Evolutionary conservation across 2,888 invertebrate genomes (phyloP).

Genomic region (Malthinus seriepunctatus): DNA sequence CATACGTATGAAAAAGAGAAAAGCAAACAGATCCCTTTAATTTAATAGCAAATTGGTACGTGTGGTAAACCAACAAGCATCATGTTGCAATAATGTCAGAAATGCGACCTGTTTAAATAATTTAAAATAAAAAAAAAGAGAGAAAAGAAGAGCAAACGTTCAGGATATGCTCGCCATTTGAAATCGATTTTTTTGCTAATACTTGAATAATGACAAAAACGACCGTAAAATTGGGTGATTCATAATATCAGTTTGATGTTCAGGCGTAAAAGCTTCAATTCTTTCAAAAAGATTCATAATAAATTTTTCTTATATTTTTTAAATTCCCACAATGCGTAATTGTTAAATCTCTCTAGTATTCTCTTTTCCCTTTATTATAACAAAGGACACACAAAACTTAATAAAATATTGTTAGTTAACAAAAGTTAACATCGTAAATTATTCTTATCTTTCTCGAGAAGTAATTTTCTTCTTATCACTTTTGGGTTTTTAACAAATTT

Average conservation of each 20-base stretch:
- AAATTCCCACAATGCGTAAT: constrained; percentile 1
- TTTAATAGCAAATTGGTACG: constrained; percentile 28
- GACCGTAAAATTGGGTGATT: constrained; percentile 26
- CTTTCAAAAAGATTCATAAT: constrained; percentile 10
- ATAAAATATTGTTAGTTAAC: no score
- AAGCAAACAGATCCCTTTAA: constrained; percentile 23
- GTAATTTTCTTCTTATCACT: no score
- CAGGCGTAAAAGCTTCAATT: constrained; percentile 16
- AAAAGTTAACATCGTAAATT: no score
- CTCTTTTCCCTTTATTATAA: no score
- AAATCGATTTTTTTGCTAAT: constrained; percentile 26
- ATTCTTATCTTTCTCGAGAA: no score
- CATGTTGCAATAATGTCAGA: constrained; percentile 13
- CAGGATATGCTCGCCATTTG: constrained; percentile 4
- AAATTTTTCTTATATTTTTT: constrained; percentile 12
- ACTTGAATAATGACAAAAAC: constrained; percentile 27
- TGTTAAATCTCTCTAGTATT: neutral
- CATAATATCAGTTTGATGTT: constrained; percentile 21
- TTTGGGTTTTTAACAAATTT: no score
- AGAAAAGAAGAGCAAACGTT: constrained; percentile 7
- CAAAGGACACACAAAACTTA: no score
- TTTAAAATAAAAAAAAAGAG: constrained; percentile 6
- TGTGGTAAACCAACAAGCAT: constrained; percentile 21
- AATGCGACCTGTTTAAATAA: constrained; percentile 20
- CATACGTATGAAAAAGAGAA: neutral